phyloP scores from a whole-genome alignment of 2,113 vertebrate species.

The Peromyscus maniculatus region DNA sequence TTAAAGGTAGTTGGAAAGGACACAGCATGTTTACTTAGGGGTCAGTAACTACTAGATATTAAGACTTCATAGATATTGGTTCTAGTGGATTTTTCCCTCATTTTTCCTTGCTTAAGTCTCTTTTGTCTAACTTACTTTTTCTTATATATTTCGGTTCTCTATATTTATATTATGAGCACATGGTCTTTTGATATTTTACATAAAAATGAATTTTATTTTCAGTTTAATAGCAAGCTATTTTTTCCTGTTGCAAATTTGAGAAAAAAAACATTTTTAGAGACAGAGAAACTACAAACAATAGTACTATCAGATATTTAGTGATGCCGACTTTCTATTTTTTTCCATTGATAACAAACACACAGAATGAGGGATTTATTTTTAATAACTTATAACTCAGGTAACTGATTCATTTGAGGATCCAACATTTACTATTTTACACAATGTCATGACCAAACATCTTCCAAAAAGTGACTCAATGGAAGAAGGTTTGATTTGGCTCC shows the following conservation, averaged over 20 bases:
- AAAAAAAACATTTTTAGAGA: not conserved
- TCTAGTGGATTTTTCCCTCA: not conserved
- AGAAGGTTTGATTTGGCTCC: not conserved
- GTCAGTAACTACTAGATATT: not conserved
- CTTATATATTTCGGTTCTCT: not conserved
- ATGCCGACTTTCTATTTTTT: conserved; percentile 21
- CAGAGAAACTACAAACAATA: not conserved
- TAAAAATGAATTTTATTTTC: not conserved
- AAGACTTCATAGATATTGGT: not conserved
- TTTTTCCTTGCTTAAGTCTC: not conserved
- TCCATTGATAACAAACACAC: not conserved
- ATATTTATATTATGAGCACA: not conserved
- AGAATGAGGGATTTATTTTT: not conserved
- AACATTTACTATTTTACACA: not conserved
- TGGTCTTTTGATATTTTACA: not conserved
- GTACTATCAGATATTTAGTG: not conserved
- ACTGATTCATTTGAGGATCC: conserved; percentile 15
- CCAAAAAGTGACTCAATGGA: no score
- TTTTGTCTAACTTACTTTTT: not conserved
- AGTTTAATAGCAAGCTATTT: not conserved
- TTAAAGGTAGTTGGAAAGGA: not conserved
- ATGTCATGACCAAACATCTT: not conserved
- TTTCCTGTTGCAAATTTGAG: conserved; percentile 32
- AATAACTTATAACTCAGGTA: not conserved
- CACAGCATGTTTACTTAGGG: not conserved